phyloP scores from a whole-genome alignment of 2,888 invertebrate genomes.

The Drosophila colorata region DNA sequence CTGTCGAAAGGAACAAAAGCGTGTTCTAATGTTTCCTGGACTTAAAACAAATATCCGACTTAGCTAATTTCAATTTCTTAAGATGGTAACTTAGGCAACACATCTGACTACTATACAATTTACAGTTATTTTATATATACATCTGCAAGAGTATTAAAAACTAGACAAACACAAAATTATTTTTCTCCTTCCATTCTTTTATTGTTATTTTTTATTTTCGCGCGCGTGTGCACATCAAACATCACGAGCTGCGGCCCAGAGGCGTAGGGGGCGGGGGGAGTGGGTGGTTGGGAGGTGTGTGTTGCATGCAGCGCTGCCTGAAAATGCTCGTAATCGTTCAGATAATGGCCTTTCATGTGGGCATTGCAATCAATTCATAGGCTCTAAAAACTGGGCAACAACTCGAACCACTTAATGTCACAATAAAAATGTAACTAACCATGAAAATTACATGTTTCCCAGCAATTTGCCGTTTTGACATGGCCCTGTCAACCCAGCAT shows the following conservation, averaged over 20 bases:
- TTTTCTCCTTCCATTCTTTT: background rate
- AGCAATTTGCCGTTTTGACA: constrained; percentile 78
- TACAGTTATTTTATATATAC: background rate
- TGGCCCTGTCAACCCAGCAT: constrained; percentile 53
- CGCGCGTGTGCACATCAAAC: constrained; percentile 7
- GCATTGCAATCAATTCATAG: constrained; percentile 75
- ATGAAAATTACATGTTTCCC: constrained; percentile 81
- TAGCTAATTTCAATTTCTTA: too few species aligned
- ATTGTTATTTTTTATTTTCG: background rate
- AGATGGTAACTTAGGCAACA: too few species aligned
- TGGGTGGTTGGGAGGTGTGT: background rate
- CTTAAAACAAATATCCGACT: too few species aligned
- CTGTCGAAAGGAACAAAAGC: too few species aligned
- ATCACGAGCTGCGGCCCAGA: background rate
- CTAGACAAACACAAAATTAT: background rate
- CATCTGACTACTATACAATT: too few species aligned
- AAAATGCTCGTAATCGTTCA: constrained; percentile 18
- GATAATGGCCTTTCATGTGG: constrained; percentile 61
- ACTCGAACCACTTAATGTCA: constrained; percentile 78
- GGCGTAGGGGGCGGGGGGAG: background rate
- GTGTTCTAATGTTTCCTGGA: too few species aligned
- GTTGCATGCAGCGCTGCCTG: constrained; percentile 11
- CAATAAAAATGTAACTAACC: constrained; percentile 82
- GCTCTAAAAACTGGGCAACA: constrained; percentile 49
- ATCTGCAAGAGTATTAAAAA: constrained; percentile 8